Evolutionary conservation across 2,113 vertebrate genomes (phyloP), one percentile per base, ranked within the genome.

Genomic region (Grus americana): DNA sequence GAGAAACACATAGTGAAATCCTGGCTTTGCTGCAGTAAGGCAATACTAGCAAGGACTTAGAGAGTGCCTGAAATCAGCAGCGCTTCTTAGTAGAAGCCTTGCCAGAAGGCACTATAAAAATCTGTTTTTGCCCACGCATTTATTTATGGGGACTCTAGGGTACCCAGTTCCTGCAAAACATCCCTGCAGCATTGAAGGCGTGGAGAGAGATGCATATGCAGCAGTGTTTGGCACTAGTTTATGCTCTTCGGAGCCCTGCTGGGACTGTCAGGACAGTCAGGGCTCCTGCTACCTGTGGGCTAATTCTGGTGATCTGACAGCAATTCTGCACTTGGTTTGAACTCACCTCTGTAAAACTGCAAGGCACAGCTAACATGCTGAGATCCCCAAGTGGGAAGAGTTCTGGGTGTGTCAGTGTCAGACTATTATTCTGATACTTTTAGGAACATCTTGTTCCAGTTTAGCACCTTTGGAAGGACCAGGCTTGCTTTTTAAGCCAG

Each of bases 261-360:
- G 66, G 22, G 73, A 82, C 32, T 12, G 30, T 65, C 59, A 71
- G 63, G 68, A 55, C 55, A 76, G 62, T 29, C 34, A 54, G 42
- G 55, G 52, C 38, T 89, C 24, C 65, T 85, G 61, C 65, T 84
- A 78, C 40, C 21, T 75, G 44, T 88, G 34, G 52, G 78, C 49
- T 75, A 72, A 68, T 79, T 52, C 59, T 76, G 52, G 66, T 91
- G 76, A 72, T 76, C 88, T 88, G 76, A n/a, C n/a, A 75, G 62
- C 65, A 26, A 74, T 83, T 44, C 83, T 87, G 58, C 54, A 46
- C 92, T 93, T 85, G 66, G 57, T 73, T 85, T 95, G 89, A 91
- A 87, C 84, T 89, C 87, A 84, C 66, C 58, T 70, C 49, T 76
- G 22, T 54, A 79, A 79, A 93, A 76, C n/a, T 72, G 66, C 61